phyloP scores from a whole-genome alignment of 2,797 vertebrate genomes.

The Cyprinodon diabolis region DNA sequence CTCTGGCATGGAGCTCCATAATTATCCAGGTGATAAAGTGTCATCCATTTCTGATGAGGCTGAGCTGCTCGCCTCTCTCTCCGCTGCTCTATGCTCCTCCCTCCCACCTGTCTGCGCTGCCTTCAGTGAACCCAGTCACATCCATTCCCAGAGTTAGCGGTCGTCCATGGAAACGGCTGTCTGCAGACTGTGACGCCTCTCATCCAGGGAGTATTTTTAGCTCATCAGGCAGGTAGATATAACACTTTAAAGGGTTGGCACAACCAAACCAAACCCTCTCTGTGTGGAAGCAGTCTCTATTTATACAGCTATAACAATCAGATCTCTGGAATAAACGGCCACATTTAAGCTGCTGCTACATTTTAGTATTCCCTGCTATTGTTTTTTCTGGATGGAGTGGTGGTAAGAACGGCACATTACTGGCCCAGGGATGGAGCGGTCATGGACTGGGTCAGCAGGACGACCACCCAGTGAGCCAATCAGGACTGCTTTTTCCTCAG shows the following conservation, averaged over 20 bases:
- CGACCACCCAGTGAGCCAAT: too few species aligned
- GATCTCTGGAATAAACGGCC: neutral
- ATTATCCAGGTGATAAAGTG: neutral
- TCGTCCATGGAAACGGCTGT: constrained; percentile 56
- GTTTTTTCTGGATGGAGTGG: too few species aligned
- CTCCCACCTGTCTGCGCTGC: too few species aligned
- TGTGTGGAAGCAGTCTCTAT: neutral
- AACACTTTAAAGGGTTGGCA: constrained; percentile 24
- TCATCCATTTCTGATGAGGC: neutral
- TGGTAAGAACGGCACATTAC: too few species aligned
- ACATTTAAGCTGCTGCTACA: neutral
- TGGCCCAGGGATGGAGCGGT: too few species aligned
- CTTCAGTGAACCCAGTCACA: too few species aligned
- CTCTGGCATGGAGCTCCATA: neutral
- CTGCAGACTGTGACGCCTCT: constrained; percentile 27
- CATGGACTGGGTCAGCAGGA: too few species aligned
- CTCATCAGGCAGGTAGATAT: constrained; percentile 45
- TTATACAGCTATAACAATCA: neutral
- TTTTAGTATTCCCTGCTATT: too few species aligned
- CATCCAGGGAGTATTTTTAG: constrained; percentile 68
- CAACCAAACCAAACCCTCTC: constrained; percentile 9
- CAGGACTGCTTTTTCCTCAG: too few species aligned
- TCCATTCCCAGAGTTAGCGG: too few species aligned
- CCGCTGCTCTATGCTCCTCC: constrained; percentile 20
- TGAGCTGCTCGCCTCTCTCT: constrained; percentile 2